Conservation (phyloP, 23 tunicate species). For the Halocynthia roretzi region DNA sequence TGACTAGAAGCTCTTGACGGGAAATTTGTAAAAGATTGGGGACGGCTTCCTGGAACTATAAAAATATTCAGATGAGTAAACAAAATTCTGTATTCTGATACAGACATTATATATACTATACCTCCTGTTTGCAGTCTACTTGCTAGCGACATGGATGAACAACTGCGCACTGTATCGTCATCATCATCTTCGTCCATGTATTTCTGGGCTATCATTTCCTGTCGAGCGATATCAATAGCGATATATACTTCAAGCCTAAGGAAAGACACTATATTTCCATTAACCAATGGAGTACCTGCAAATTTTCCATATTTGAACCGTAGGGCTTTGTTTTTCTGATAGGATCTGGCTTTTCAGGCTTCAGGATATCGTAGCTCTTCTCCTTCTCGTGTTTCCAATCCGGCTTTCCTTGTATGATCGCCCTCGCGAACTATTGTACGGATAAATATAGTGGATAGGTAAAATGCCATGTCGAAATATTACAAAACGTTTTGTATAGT, state of each 20-base stretch:
- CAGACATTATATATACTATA: no score
- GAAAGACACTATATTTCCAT: background rate
- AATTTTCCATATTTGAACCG: slow-evolving; percentile 66
- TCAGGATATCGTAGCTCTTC: slow-evolving; percentile 54
- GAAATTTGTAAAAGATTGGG: no score
- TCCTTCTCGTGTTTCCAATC: slow-evolving; percentile 54
- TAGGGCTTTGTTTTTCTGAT: slow-evolving; percentile 70
- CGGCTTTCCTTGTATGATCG: slow-evolving; percentile 34
- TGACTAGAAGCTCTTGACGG: no score
- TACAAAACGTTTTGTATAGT: background rate
- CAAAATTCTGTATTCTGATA: no score
- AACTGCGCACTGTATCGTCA: slow-evolving; percentile 2
- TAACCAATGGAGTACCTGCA: slow-evolving; percentile 26
- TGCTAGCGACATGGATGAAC: slow-evolving; percentile 6
- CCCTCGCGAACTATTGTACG: slow-evolving; percentile 40
- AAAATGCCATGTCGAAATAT: background rate
- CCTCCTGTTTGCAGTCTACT: background rate
- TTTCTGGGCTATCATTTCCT: slow-evolving; percentile 21
- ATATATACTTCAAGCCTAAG: background rate
- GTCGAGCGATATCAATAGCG: background rate
- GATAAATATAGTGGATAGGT: background rate
- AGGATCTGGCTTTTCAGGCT: slow-evolving; percentile 67
- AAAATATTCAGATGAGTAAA: no score
- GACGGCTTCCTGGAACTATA: no score
- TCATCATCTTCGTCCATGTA: slow-evolving; percentile 29